phyloP scores from a whole-genome alignment of 2,888 invertebrate genomes.

The Scrobipalpa costella region DNA sequence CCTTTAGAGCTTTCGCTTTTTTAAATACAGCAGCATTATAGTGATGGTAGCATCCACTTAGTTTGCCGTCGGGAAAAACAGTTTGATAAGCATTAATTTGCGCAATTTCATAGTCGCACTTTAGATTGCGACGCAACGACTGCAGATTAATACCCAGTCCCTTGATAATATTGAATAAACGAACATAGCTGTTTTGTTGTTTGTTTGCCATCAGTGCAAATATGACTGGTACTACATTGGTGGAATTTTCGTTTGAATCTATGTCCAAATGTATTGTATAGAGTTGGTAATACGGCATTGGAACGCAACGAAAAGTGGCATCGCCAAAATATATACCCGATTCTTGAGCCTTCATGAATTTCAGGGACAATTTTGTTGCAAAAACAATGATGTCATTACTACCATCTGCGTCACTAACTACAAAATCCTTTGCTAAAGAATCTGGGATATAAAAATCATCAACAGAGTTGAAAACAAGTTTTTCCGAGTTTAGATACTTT shows the following conservation, averaged over 20 bases:
- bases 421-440: too few species aligned
- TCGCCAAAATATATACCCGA: background rate
- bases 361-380: background rate
- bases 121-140: background rate
- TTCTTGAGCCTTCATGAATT: background rate
- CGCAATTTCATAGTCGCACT: slow-evolving; percentile 21
- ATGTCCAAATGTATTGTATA: background rate
- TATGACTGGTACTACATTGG: background rate
- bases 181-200: too few species aligned
- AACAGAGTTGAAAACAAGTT: too few species aligned
- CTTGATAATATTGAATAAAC: too few species aligned
- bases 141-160: too few species aligned
- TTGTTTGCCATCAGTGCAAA: background rate
- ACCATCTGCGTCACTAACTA: too few species aligned
- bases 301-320: background rate
- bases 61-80: slow-evolving; percentile 2
- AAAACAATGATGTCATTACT: too few species aligned
- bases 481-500: too few species aligned
- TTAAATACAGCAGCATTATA: slow-evolving; percentile 18
- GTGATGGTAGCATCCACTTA: slow-evolving; percentile 16
- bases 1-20: background rate
- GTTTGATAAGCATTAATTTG: slow-evolving; percentile 15
- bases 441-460: too few species aligned
- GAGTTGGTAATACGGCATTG: background rate
- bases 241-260: background rate